These are phyloP conservation scores for Coptotermes formosanus DNA, from an alignment of 1,140 invertebrate genomes.

Conservation along the genomic window DNA sequence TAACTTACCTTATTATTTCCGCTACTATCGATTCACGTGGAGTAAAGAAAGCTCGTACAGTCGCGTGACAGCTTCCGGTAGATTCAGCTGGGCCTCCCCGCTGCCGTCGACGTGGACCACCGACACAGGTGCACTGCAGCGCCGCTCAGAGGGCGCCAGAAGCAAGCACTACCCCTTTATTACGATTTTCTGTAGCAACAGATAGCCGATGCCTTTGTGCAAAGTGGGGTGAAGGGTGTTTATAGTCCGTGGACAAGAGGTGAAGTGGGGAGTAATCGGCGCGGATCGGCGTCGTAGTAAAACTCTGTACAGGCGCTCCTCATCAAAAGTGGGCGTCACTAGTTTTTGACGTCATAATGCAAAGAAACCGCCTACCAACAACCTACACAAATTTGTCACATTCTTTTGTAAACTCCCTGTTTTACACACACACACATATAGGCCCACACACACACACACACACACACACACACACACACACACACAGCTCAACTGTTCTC, in stretches of 20 bases:
- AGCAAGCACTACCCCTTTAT: neutral
- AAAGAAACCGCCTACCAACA: neutral
- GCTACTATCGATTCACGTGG: too few relatives aligned
- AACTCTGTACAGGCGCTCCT: constrained; percentile 3
- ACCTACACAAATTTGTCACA: neutral
- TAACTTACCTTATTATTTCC: too few relatives aligned
- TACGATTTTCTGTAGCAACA: neutral
- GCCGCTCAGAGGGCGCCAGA: neutral
- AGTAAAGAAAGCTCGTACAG: too few relatives aligned
- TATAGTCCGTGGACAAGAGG: neutral
- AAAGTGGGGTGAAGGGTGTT: neutral
- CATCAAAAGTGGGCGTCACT: neutral
- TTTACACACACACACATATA: neutral
- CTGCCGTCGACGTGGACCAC: neutral
- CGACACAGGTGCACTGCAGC: neutral
- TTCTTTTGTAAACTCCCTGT: too few relatives aligned
- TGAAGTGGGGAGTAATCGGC: neutral
- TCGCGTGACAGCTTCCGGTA: neutral
- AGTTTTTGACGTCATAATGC: neutral
- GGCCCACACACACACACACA: too few relatives aligned
- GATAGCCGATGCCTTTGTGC: neutral
- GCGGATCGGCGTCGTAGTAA: neutral
- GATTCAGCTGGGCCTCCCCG: neutral
- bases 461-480: neutral
- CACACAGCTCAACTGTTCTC: neutral